These are phyloP conservation scores for Amphiprion percula DNA, from an alignment of 2,113 vertebrate genomes.

Conservation along the genomic window DNA sequence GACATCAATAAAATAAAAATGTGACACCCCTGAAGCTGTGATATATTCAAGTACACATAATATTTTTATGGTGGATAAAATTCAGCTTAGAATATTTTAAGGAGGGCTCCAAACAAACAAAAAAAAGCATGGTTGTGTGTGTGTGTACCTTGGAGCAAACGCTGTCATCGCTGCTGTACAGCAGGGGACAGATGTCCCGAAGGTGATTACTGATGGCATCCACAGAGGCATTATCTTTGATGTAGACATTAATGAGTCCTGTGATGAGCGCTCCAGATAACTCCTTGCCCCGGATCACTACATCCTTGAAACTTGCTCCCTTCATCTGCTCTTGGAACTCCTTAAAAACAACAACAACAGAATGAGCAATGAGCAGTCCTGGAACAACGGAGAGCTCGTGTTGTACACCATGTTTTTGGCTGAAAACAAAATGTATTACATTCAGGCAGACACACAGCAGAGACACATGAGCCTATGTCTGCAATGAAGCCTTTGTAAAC, in stretches of 20 bases:
- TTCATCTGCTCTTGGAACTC: constrained; percentile 96
- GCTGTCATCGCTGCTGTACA: constrained; percentile 96
- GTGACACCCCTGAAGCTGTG: neutral
- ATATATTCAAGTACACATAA: neutral
- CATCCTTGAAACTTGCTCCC: constrained; percentile 92
- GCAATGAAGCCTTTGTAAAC: neutral
- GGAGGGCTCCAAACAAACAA: neutral
- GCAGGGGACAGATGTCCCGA: constrained; percentile 92
- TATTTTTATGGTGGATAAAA: neutral
- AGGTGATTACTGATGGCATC: constrained; percentile 94
- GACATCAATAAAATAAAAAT: constrained; percentile 9
- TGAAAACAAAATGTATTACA: neutral
- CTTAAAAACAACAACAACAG: constrained; percentile 72
- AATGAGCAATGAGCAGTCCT: neutral
- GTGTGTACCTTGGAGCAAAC: constrained; percentile 94
- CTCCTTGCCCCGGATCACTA: constrained; percentile 94
- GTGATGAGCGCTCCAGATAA: constrained; percentile 94
- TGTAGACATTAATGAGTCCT: constrained; percentile 96
- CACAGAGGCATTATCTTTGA: constrained; percentile 95
- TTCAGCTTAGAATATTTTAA: neutral
- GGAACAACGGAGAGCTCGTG: neutral
- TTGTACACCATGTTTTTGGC: neutral
- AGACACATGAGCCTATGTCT: constrained; percentile 7
- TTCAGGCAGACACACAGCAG: neutral
- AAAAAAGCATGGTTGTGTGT: neutral